Evolutionary conservation across 2,797 vertebrate species (phyloP).

Genomic region (Gouania willdenowi): DNA sequence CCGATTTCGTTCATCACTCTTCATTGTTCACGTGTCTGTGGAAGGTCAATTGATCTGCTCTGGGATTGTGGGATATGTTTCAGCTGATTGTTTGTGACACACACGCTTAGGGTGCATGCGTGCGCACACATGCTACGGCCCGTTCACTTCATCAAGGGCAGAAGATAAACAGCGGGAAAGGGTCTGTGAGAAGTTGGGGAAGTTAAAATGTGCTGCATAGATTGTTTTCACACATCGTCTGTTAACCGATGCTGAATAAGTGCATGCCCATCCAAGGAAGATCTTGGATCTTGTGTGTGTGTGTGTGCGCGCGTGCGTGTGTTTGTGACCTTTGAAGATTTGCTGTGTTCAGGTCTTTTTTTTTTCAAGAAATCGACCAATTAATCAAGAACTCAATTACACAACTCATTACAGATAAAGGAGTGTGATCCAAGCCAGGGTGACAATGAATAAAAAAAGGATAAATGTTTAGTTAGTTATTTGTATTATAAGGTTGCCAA

Average conservation of each 20-base stretch:
- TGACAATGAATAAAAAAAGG: constrained; percentile 2
- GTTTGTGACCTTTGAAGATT: constrained; percentile 50
- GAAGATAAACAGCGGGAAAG: constrained; percentile 61
- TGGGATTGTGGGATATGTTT: constrained; percentile 61
- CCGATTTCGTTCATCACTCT: constrained; percentile 49
- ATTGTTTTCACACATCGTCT: constrained; percentile 65
- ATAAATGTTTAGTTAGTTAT: no score
- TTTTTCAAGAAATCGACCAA: constrained; percentile 42
- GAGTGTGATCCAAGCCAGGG: constrained; percentile 18
- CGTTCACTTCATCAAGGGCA: constrained; percentile 62
- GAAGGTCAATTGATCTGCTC: constrained; percentile 69
- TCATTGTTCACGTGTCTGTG: constrained; percentile 51
- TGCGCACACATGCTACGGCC: constrained; percentile 28
- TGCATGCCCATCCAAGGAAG: constrained; percentile 59
- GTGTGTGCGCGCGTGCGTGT: background rate
- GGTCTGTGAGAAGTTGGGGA: constrained; percentile 62
- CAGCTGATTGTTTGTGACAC: constrained; percentile 56
- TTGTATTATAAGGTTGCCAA: no score
- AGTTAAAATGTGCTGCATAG: constrained; percentile 66
- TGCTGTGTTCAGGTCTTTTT: constrained; percentile 56
- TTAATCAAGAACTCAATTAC: constrained; percentile 48
- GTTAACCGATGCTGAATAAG: constrained; percentile 70
- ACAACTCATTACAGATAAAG: constrained; percentile 26
- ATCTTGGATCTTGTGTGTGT: constrained; percentile 19
- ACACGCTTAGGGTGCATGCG: constrained; percentile 2